Percentiles rank a stretch among this genome's conserved stretches.
Conservation (phyloP, 1,140 invertebrate species). For the Caenorhabditis briggsae region DNA sequence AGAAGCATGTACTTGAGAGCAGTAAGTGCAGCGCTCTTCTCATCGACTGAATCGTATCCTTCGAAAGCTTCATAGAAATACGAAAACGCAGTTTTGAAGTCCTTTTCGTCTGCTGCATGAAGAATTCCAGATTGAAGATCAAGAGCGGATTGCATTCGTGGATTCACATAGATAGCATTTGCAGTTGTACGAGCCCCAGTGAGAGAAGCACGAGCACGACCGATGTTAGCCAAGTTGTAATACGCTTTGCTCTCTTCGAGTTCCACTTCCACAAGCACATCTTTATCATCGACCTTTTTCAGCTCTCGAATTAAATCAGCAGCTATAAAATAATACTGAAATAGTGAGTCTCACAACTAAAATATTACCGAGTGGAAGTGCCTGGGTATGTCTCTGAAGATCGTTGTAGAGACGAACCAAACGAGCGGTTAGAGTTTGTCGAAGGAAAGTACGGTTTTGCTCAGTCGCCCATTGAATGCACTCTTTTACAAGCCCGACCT, state of each 20-base stretch:
- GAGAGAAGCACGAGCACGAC: constrained; percentile 87
- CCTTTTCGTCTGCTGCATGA: constrained; percentile 97
- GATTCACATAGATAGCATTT: constrained; percentile 98
- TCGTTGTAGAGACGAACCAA: constrained; percentile 75
- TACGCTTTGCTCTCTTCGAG: constrained; percentile 98
- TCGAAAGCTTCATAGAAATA: constrained; percentile 99
- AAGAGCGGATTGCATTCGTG: constrained; percentile 83
- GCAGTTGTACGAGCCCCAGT: constrained; percentile 98
- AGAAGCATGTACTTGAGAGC: constrained; percentile 98
- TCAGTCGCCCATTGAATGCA: constrained; percentile 99
- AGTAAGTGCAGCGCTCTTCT: constrained; percentile 87
- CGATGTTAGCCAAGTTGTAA: constrained; percentile 94
- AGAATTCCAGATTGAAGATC: constrained; percentile 97
- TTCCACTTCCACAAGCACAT: constrained; percentile 94
- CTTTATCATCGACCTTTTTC: constrained; percentile 99
- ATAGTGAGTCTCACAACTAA: not conserved
- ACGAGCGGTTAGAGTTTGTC: constrained; percentile 89
- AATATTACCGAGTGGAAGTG: constrained; percentile 71
- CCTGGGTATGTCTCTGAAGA: constrained; percentile 68
- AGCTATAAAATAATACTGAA: constrained; percentile 78
- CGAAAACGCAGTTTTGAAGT: constrained; percentile 99
- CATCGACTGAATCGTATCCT: constrained; percentile 91
- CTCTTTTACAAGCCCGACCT: constrained; percentile 85
- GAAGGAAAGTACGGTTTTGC: constrained; percentile 93
- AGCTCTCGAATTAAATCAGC: constrained; percentile 90